These are phyloP conservation scores for Eremophila alpestris DNA, from an alignment of 2,797 vertebrate species.

Conservation along the genomic window DNA sequence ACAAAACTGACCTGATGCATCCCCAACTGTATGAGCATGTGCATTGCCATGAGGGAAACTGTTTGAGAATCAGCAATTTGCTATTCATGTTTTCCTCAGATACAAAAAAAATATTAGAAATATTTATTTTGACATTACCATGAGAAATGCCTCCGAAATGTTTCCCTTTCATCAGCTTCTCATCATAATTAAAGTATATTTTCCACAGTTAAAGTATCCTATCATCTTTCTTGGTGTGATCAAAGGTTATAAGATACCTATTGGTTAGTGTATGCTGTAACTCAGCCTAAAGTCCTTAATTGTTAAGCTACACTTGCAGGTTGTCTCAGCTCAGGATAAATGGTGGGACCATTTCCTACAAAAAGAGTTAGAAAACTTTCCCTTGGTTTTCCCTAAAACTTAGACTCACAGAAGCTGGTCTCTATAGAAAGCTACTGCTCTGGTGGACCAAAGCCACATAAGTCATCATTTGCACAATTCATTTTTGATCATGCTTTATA, in stretches of 20 bases:
- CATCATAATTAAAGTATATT: background rate
- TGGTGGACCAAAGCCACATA: background rate
- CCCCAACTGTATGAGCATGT: background rate
- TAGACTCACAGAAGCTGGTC: background rate
- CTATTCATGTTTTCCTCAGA: background rate
- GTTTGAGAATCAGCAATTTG: background rate
- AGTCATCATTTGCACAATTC: background rate
- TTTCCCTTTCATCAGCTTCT: background rate
- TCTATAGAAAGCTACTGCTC: background rate
- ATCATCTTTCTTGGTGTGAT: background rate
- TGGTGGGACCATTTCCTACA: background rate
- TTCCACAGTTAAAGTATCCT: background rate
- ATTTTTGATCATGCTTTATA: background rate
- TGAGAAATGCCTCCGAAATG: background rate
- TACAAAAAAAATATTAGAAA: background rate
- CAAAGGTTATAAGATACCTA: background rate
- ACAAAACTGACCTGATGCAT: background rate
- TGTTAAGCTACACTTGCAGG: background rate
- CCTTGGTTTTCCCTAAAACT: background rate
- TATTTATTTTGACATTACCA: background rate
- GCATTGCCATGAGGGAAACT: background rate
- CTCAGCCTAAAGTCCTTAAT: background rate
- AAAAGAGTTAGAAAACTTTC: background rate
- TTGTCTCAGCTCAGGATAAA: background rate
- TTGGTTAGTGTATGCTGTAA: background rate